Percentiles rank a stretch among this genome's conserved stretches.
Evolutionary conservation across 1,140 invertebrate species (phyloP).

Genomic region (Drosophila santomea): DNA sequence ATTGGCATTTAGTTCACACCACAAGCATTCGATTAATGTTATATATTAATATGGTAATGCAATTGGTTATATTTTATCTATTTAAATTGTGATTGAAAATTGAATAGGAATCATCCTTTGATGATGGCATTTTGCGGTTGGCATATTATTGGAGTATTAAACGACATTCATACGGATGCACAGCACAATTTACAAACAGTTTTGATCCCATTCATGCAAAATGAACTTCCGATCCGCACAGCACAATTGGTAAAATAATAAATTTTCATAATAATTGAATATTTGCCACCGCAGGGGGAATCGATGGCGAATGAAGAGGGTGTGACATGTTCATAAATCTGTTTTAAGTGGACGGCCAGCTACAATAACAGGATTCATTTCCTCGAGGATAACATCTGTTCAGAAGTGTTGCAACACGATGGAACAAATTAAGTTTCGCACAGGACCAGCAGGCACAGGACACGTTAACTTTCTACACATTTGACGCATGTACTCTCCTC

Average conservation of each 20-base stretch:
- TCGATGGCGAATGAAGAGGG: not conserved
- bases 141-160: not conserved
- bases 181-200: not conserved
- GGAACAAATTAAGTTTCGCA: conserved; percentile 68
- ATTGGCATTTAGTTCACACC: no score
- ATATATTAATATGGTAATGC: not conserved
- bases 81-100: not conserved
- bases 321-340: conserved; percentile 30
- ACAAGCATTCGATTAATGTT: not conserved
- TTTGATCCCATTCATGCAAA: conserved; percentile 36
- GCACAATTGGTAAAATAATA: conserved; percentile 33
- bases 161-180: not conserved
- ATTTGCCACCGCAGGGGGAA: conserved; percentile 25
- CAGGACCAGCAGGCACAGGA: conserved; percentile 30
- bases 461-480: conserved; percentile 42
- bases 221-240: conserved; percentile 52
- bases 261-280: conserved; percentile 70
- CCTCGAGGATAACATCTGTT: conserved; percentile 75
- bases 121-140: not conserved
- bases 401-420: conserved; percentile 64
- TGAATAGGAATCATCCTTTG: not conserved
- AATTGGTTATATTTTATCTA: not conserved
- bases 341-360: conserved; percentile 20
- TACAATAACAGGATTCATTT: conserved; percentile 64
- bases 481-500: conserved; percentile 43